Percentiles rank a stretch among this genome's conserved stretches.
phyloP scores from a whole-genome alignment of 2,888 invertebrate genomes.

The Ferrisia virgata region DNA sequence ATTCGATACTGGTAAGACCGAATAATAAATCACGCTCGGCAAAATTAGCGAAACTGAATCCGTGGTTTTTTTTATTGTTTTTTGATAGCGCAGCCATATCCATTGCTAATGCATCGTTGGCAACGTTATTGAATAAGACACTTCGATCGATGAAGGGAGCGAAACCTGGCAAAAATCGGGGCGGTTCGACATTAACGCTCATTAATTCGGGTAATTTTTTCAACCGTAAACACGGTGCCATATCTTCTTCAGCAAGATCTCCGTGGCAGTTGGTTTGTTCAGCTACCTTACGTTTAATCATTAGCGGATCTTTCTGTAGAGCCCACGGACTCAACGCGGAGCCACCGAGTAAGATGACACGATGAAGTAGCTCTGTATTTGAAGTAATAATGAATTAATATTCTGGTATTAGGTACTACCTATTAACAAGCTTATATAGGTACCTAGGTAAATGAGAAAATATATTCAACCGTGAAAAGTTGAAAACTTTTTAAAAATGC shows the following conservation, averaged over 20 bases:
- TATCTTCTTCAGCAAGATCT: slow-evolving; percentile 74
- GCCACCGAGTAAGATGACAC: slow-evolving; percentile 83
- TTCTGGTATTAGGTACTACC: not conserved
- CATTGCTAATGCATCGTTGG: slow-evolving; percentile 46
- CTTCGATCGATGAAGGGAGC: slow-evolving; percentile 94
- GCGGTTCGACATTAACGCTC: slow-evolving; percentile 72
- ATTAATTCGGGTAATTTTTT: slow-evolving; percentile 73
- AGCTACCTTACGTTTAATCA: slow-evolving; percentile 75
- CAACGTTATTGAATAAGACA: slow-evolving; percentile 59
- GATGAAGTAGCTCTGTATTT: slow-evolving; percentile 77
- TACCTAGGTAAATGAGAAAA: not conserved
- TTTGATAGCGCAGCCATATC: slow-evolving; percentile 41
- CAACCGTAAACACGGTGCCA: slow-evolving; percentile 78
- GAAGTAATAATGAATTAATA: slow-evolving; percentile 50
- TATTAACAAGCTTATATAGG: not conserved
- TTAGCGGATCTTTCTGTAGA: slow-evolving; percentile 77
- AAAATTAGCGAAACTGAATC: slow-evolving; percentile 78
- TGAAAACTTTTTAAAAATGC: not conserved
- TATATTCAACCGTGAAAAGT: not conserved
- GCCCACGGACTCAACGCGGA: slow-evolving; percentile 91
- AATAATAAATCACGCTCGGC: slow-evolving; percentile 78
- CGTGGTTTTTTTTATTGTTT: slow-evolving; percentile 55
- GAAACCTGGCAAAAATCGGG: slow-evolving; percentile 81
- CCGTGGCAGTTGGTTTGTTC: slow-evolving; percentile 81
- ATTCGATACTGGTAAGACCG: slow-evolving; percentile 78